Conservation (phyloP, 2,113 vertebrate genomes). For the Semnopithecus entellus region DNA sequence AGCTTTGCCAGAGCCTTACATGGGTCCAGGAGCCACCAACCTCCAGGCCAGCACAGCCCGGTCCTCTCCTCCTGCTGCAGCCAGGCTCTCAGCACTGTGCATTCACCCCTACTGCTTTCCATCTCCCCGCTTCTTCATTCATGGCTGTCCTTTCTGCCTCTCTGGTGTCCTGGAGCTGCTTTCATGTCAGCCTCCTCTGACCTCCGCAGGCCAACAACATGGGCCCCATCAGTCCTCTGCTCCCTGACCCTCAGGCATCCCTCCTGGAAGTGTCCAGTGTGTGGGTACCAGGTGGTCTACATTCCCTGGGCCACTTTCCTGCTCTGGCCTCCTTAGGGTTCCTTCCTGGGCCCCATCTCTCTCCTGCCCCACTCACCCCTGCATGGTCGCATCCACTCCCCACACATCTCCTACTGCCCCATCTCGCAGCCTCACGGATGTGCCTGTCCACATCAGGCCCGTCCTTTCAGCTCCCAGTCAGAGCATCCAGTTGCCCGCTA, state of each 20-base stretch:
- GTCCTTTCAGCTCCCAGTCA: not conserved
- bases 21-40: fast-evolving
- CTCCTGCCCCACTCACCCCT: not conserved
- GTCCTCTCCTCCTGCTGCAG: not conserved
- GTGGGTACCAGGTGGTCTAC: fast-evolving
- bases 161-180: not conserved
- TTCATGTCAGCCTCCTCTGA: not conserved
- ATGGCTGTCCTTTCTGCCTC: not conserved
- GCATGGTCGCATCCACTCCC: fast-evolving
- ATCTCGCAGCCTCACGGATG: fast-evolving
- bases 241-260: not conserved
- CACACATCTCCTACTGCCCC: fast-evolving
- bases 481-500: not conserved
- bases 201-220: fast-evolving
- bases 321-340: fast-evolving
- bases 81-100: not conserved
- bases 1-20: no score
- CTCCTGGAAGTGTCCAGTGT: not conserved
- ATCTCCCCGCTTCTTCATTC: no score
- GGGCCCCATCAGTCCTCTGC: not conserved
- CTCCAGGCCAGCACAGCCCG: fast-evolving
- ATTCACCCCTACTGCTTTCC: not conserved
- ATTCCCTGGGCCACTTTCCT: no score
- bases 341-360: not conserved
- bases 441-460: fast-evolving